Percentiles rank a stretch among this genome's conserved stretches.
phyloP scores from a whole-genome alignment of 2,888 invertebrate species.

The Nysson spinosus region DNA sequence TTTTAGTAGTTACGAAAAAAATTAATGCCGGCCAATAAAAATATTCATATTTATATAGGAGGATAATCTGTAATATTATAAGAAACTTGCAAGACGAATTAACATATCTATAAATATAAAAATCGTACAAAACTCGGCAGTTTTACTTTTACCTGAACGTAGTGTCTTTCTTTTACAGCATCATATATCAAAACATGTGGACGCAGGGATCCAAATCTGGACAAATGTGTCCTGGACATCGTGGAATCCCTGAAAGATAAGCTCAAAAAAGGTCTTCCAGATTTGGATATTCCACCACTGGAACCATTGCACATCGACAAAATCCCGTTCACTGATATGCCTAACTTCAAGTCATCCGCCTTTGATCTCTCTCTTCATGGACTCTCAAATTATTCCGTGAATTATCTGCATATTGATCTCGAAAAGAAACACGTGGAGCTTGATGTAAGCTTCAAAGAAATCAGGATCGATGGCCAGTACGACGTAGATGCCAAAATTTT shows the following conservation, averaged over 20 bases:
- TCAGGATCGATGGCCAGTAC: conserved; percentile 61
- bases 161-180: conserved; percentile 28
- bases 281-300: conserved; percentile 64
- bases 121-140: too few relatives aligned
- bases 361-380: conserved; percentile 63
- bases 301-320: conserved; percentile 65
- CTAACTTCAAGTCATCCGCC: conserved; percentile 60
- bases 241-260: conserved; percentile 47
- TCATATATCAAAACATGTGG: conserved; percentile 69
- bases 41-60: too few relatives aligned
- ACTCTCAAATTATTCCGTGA: conserved; percentile 44
- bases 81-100: too few relatives aligned
- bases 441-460: conserved; percentile 36
- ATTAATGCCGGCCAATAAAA: too few relatives aligned
- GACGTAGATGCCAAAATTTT: conserved; percentile 65
- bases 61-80: too few relatives aligned
- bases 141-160: too few relatives aligned
- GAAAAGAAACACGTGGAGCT: conserved; percentile 49
- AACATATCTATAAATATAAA: too few relatives aligned
- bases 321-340: conserved; percentile 58
- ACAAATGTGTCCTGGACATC: conserved; percentile 64
- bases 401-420: conserved; percentile 52
- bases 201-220: conserved; percentile 63
- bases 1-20: too few relatives aligned
- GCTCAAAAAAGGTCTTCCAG: conserved; percentile 66